phyloP scores from a whole-genome alignment of 2,113 vertebrate genomes.

The Cyanoderma ruficeps region DNA sequence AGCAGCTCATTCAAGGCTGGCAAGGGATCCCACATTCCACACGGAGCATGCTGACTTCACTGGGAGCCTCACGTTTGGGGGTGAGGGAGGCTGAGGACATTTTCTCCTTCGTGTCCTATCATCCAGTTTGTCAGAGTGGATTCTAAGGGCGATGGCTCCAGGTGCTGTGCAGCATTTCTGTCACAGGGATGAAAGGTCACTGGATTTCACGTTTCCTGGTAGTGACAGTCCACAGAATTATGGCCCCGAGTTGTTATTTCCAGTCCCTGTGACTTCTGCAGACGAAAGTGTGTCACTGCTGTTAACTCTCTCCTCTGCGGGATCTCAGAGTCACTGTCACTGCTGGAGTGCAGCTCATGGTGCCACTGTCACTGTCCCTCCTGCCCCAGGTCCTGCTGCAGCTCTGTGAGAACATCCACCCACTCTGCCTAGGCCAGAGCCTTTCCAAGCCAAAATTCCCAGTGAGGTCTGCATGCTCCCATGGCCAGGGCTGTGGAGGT shows the following conservation, averaged over 20 bases:
- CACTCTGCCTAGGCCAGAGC: accelerated
- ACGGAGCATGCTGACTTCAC: not conserved
- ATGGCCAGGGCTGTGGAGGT: not conserved
- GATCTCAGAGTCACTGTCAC: not conserved
- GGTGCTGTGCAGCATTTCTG: slow-evolving; percentile 33
- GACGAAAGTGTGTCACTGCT: slow-evolving; percentile 47
- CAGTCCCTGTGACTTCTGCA: slow-evolving; percentile 2
- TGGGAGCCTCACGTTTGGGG: not conserved
- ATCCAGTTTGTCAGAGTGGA: not conserved
- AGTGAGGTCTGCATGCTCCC: accelerated
- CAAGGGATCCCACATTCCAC: not conserved
- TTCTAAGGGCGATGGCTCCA: slow-evolving; percentile 24
- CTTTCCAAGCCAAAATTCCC: not conserved
- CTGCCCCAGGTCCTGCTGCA: not conserved
- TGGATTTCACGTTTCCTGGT: slow-evolving; percentile 45
- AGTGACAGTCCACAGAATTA: slow-evolving; percentile 47
- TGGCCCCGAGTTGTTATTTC: slow-evolving; percentile 48
- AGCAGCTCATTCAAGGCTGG: not conserved
- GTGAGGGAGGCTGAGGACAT: not conserved
- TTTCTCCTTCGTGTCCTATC: not conserved
- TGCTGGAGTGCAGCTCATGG: not conserved
- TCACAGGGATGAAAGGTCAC: slow-evolving; percentile 48
- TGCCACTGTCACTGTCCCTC: not conserved
- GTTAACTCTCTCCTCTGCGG: not conserved
- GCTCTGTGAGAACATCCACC: not conserved